Percentiles rank a stretch among this genome's conserved stretches.
Evolutionary conservation across 2,888 invertebrate species (phyloP).

Genomic region (Punctoribates punctum): DNA sequence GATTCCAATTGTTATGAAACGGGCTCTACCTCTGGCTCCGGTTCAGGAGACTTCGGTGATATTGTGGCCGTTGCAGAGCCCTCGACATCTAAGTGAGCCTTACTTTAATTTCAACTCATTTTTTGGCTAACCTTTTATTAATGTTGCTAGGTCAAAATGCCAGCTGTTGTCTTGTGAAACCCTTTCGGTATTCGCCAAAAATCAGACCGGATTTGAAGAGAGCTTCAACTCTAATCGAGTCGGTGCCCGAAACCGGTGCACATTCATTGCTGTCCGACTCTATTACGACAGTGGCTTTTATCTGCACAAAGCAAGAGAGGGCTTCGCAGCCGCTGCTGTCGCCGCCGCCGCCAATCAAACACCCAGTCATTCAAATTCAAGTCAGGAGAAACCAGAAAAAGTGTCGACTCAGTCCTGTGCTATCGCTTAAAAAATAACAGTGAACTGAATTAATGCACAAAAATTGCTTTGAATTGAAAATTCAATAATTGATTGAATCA

Average conservation of each 20-base stretch:
- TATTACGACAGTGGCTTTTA: conserved; percentile 35
- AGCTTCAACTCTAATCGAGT: conserved; percentile 40
- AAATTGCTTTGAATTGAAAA: too few relatives aligned
- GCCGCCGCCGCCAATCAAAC: too few relatives aligned
- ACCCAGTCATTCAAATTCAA: not conserved
- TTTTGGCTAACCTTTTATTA: not conserved
- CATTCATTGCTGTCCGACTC: conserved; percentile 36
- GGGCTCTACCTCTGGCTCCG: conserved; percentile 4
- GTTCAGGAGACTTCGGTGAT: not conserved
- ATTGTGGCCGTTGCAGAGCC: not conserved
- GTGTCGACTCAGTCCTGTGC: not conserved
- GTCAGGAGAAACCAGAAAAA: not conserved
- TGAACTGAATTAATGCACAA: too few relatives aligned
- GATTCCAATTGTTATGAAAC: not conserved
- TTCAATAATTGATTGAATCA: too few relatives aligned
- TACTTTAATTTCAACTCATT: not conserved
- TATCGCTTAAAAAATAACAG: not conserved
- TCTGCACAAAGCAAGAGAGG: not conserved
- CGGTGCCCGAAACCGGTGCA: conserved; percentile 40
- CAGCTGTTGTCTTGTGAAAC: conserved; percentile 17
- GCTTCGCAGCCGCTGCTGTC: not conserved
- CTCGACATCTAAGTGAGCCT: conserved; percentile 8
- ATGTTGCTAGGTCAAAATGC: conserved; percentile 19
- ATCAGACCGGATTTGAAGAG: conserved; percentile 33
- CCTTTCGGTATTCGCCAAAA: conserved; percentile 28